Evolutionary conservation across 2,888 invertebrate species (phyloP).

Genomic region (Disparrhopalites patrizii): DNA sequence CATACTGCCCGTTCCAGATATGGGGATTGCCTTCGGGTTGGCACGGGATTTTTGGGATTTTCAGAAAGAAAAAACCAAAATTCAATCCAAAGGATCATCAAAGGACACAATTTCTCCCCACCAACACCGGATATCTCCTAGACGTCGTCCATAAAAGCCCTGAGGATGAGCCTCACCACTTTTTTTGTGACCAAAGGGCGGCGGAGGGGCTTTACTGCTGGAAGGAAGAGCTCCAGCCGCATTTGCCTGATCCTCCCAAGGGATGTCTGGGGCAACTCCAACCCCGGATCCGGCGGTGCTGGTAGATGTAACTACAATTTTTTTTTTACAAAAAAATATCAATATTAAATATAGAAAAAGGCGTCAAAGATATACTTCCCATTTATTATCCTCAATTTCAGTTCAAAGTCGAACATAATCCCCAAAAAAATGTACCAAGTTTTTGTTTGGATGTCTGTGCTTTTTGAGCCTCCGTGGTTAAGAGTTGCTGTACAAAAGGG

Average conservation of each 20-base stretch:
- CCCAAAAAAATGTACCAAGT: constrained; percentile 42
- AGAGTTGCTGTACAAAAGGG: constrained; percentile 27
- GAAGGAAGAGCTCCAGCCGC: not conserved
- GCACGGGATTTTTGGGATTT: too few species aligned
- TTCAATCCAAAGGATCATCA: constrained; percentile 8
- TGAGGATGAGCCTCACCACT: constrained; percentile 32
- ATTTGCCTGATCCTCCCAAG: constrained; percentile 38
- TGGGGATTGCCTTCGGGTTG: too few species aligned
- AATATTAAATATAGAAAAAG: too few species aligned
- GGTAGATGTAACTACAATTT: too few species aligned
- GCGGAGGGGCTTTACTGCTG: not conserved
- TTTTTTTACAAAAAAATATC: too few species aligned
- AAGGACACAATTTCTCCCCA: constrained; percentile 38
- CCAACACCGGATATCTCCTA: constrained; percentile 46
- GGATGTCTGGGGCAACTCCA: too few species aligned
- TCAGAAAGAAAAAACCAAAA: too few species aligned
- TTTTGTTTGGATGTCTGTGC: constrained; percentile 35
- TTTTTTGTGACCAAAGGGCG: constrained; percentile 34
- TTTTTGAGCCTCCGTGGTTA: constrained; percentile 39
- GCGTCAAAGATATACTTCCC: too few species aligned
- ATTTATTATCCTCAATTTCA: too few species aligned
- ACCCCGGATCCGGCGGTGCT: too few species aligned
- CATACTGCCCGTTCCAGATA: too few species aligned
- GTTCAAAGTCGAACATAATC: too few species aligned
- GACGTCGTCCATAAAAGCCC: constrained; percentile 33